These are phyloP conservation scores for Eptesicus fuscus DNA, from an alignment of 2,113 vertebrate species.

Conservation along the genomic window DNA sequence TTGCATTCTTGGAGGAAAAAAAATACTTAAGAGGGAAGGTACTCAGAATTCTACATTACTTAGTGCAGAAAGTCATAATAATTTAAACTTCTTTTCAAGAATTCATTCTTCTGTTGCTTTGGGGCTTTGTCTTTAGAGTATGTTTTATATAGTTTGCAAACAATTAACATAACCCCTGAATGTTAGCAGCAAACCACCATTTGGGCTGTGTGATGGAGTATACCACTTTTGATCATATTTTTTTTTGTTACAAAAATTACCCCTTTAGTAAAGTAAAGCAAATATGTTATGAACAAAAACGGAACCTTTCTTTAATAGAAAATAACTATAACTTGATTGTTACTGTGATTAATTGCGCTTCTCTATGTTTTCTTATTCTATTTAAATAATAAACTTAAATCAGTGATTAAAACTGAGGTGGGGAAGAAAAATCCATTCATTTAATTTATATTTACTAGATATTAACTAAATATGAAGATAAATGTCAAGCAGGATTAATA, in stretches of 20 bases:
- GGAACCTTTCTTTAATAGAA: conserved; percentile 2
- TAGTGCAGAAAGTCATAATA: conserved; percentile 66
- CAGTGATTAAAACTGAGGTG: conserved; percentile 22
- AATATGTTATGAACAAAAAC: not conserved
- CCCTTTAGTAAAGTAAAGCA: conserved; percentile 33
- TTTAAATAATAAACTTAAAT: conserved; percentile 36
- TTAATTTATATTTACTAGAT: not conserved
- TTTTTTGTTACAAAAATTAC: not conserved
- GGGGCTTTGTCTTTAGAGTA: conserved; percentile 42
- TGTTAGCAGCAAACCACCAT: not conserved
- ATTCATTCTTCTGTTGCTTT: conserved; percentile 51
- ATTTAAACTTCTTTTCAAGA: conserved; percentile 63
- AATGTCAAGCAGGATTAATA: not conserved
- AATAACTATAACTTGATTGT: not conserved
- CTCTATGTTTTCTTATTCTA: not conserved
- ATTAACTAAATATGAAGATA: not conserved
- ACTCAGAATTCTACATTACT: conserved; percentile 60
- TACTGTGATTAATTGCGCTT: conserved; percentile 18
- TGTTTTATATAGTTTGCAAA: conserved; percentile 52
- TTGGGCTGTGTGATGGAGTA: conserved; percentile 23
- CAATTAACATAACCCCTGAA: conserved; percentile 40
- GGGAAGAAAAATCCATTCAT: not conserved
- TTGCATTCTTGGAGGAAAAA: conserved; percentile 53
- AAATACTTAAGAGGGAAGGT: conserved; percentile 59
- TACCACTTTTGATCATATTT: conserved; percentile 11